phyloP scores from a whole-genome alignment of 2,113 vertebrate species.

The Passer domesticus region DNA sequence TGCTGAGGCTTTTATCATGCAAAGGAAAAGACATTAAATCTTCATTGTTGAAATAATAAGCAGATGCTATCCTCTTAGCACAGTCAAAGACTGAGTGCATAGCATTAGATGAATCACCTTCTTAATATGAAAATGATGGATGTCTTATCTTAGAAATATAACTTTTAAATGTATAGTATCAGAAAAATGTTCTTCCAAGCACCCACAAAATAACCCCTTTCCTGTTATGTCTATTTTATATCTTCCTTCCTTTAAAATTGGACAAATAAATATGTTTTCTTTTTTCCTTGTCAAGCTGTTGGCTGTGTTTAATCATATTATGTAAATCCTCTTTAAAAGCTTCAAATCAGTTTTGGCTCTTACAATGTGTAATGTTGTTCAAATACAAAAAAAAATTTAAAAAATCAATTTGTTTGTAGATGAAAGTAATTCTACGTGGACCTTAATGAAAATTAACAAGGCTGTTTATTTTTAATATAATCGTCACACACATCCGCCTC shows the following conservation, averaged over 20 bases:
- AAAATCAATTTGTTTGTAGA: conserved; percentile 20
- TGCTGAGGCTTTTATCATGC: neutral
- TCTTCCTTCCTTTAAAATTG: conserved; percentile 30
- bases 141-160: neutral
- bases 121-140: neutral
- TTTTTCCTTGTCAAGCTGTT: neutral
- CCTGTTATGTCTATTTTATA: neutral
- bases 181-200: neutral
- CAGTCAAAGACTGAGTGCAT: neutral
- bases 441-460: conserved; percentile 30
- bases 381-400: conserved; percentile 22
- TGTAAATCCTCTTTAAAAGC: conserved; percentile 52
- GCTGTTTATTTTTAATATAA: conserved; percentile 17
- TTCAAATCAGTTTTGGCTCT: conserved; percentile 4
- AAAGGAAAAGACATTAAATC: neutral
- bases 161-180: neutral
- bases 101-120: neutral
- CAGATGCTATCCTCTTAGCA: neutral
- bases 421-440: neutral
- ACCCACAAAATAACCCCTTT: neutral
- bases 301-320: conserved; percentile 49
- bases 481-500: neutral
- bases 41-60: neutral
- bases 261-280: neutral
- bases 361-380: conserved; percentile 3